Conservation (phyloP, 2,888 invertebrate species). For the Mactromeris polynyma region DNA sequence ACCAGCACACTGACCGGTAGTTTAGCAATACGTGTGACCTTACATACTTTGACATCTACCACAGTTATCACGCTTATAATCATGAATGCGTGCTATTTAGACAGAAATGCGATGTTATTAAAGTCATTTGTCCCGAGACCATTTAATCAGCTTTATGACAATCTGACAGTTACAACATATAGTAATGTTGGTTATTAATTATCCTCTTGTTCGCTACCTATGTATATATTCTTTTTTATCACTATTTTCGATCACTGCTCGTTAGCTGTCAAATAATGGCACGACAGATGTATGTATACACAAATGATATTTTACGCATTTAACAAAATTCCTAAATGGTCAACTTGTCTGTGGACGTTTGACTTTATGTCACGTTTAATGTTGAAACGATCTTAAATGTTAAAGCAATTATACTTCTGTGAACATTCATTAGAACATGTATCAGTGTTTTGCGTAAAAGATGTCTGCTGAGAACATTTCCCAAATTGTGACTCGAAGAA, state of each 20-base stretch:
- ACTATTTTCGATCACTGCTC: constrained; percentile 3
- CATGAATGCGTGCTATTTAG: constrained; percentile 19
- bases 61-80: background rate
- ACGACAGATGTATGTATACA: background rate
- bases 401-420: no score
- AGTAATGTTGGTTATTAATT: background rate
- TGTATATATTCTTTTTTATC: background rate
- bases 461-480: no score
- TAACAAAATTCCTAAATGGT: background rate
- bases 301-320: background rate
- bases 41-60: background rate
- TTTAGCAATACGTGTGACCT: background rate
- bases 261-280: background rate
- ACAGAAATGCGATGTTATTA: background rate
- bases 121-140: background rate
- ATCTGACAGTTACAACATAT: background rate
- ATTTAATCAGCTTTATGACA: background rate
- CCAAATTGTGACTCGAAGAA: no score
- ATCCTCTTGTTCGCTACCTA: background rate
- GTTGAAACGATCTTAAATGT: no score
- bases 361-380: background rate
- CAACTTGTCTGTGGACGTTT: background rate
- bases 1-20: background rate
- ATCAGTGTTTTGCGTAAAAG: no score
- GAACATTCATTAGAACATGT: no score